phyloP scores from a whole-genome alignment of 2,797 vertebrate species.

The Tolypeutes matacus region DNA sequence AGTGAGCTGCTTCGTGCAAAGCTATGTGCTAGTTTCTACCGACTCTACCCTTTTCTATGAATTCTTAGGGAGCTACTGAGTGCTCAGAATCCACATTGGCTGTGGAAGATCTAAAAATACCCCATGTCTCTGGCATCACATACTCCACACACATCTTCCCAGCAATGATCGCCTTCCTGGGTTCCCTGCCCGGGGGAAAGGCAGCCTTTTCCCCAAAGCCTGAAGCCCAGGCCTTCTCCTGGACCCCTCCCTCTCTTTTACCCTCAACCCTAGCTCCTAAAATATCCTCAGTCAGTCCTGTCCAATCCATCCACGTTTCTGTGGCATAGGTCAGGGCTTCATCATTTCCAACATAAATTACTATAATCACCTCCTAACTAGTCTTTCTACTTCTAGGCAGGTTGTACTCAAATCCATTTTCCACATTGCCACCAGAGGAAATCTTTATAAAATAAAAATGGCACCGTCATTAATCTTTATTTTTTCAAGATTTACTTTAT shows the following conservation, averaged over 20 bases:
- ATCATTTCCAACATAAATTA: background rate
- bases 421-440: background rate
- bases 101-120: background rate
- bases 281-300: too few relatives aligned
- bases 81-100: background rate
- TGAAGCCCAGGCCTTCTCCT: background rate
- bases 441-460: background rate
- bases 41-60: background rate
- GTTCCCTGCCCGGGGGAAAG: background rate
- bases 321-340: background rate
- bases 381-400: background rate
- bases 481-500: too few relatives aligned
- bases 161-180: fast-evolving
- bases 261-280: background rate
- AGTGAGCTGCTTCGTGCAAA: background rate
- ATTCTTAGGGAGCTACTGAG: background rate
- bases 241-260: background rate
- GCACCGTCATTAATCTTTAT: background rate
- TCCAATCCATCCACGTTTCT: background rate
- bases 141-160: background rate
- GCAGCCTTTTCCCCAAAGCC: too few relatives aligned
- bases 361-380: background rate
- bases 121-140: background rate
- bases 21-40: background rate
- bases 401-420: background rate